Percentiles rank a stretch among this genome's conserved stretches.
phyloP scores from a whole-genome alignment of 2,888 invertebrate species.

The Drosophila anceps region DNA sequence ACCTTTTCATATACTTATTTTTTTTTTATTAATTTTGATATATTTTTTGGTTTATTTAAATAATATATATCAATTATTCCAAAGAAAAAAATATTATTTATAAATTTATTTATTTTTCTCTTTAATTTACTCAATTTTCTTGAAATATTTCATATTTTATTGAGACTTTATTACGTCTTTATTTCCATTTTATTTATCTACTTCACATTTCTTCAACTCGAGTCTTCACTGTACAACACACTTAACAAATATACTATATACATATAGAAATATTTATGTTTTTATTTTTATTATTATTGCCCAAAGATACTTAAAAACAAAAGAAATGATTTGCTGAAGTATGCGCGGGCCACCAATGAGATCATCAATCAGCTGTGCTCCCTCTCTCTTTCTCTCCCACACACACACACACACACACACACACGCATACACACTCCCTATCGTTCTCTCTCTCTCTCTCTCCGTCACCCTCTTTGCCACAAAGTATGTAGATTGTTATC shows the following conservation, averaged over 20 bases:
- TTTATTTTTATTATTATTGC: constrained; percentile 7
- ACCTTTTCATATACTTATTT: no score
- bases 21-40: no score
- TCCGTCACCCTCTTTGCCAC: not conserved
- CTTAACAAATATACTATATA: not conserved
- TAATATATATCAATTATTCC: no score
- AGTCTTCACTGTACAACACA: not conserved
- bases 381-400: not conserved
- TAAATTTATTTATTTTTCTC: no score
- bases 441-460: not conserved
- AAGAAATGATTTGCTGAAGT: constrained; percentile 19
- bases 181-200: not conserved
- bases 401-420: not conserved
- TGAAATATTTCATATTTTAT: not conserved
- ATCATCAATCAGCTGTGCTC: constrained; percentile 56
- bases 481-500: constrained; percentile 51
- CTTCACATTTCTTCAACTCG: not conserved
- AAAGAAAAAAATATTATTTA: no score
- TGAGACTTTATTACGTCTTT: not conserved
- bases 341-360: constrained; percentile 41
- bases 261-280: constrained; percentile 4
- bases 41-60: no score
- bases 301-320: constrained; percentile 13
- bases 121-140: not conserved
- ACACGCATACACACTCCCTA: not conserved